Evolutionary conservation across 1,140 invertebrate genomes (phyloP).

Genomic region (Eriosoma lanigerum): DNA sequence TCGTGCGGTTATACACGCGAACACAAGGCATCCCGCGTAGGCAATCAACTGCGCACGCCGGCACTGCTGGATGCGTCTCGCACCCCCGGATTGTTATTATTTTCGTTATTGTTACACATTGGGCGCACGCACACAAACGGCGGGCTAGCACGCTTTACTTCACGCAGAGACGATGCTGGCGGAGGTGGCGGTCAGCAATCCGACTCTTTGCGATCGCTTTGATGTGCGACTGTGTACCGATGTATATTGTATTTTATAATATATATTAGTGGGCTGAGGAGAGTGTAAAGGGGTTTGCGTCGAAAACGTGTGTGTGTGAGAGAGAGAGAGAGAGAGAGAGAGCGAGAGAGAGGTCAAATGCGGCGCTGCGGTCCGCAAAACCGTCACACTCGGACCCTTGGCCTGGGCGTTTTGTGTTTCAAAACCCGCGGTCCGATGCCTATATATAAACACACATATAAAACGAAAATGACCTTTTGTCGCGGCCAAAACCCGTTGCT

Average conservation of each 20-base stretch:
- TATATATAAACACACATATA: too few relatives aligned
- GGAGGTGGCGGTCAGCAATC: conserved; percentile 12
- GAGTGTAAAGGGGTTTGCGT: not conserved
- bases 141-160: not conserved
- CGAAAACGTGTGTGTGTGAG: not conserved
- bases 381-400: not conserved
- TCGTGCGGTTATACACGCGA: not conserved
- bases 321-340: not conserved
- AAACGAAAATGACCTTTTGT: not conserved
- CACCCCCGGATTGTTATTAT: not conserved
- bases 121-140: not conserved
- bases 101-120: not conserved
- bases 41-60: conserved; percentile 22
- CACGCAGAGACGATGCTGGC: not conserved
- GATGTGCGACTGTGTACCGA: not conserved
- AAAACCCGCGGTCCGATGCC: not conserved
- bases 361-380: conserved; percentile 5
- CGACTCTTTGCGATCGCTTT: conserved; percentile 35
- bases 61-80: not conserved
- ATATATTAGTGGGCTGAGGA: too few relatives aligned
- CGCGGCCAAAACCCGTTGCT: not conserved
- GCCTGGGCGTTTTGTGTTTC: conserved; percentile 29
- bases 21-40: conserved; percentile 14
- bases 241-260: too few relatives aligned
- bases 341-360: conserved; percentile 12